A percentile compares a stretch with the other conserved stretches of the same genome.
These are phyloP conservation scores for Altica lythri DNA, from an alignment of 2,888 invertebrate genomes.

Conservation along the genomic window DNA sequence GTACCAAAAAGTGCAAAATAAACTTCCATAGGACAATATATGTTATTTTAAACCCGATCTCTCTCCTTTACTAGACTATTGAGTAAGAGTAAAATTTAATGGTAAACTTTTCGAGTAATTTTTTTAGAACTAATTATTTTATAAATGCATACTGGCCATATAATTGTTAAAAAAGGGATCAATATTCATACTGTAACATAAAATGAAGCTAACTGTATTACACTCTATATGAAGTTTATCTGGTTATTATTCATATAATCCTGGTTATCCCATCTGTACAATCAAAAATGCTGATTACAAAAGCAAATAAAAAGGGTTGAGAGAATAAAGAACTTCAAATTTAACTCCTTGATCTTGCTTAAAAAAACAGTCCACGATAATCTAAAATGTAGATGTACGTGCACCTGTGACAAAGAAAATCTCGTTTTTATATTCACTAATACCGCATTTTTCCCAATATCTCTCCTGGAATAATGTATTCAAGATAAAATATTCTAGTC, in stretches of 20 bases:
- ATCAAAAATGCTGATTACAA: conserved; percentile 19
- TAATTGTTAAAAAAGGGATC: too few relatives aligned
- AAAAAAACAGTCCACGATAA: too few relatives aligned
- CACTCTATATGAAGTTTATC: background rate
- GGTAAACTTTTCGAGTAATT: too few relatives aligned
- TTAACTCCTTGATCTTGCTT: background rate
- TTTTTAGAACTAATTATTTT: too few relatives aligned
- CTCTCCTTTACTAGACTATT: too few relatives aligned
- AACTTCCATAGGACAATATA: too few relatives aligned
- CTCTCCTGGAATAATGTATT: conserved; percentile 49
- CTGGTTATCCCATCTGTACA: background rate
- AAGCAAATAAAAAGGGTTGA: conserved; percentile 1
- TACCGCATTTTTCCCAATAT: conserved; percentile 51
- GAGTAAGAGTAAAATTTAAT: too few relatives aligned
- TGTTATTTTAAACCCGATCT: too few relatives aligned
- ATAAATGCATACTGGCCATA: too few relatives aligned
- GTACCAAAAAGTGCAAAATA: too few relatives aligned
- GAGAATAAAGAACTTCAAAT: background rate
- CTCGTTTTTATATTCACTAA: conserved; percentile 45
- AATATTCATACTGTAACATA: too few relatives aligned
- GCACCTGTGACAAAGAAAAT: conserved; percentile 46
- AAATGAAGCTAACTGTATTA: too few relatives aligned
- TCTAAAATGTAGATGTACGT: conserved; percentile 51
- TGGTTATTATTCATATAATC: conserved; percentile 14
- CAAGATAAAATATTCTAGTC: conserved; percentile 55